phyloP scores from a whole-genome alignment of 2,113 vertebrate genomes.

The Syngnathus typhle region DNA sequence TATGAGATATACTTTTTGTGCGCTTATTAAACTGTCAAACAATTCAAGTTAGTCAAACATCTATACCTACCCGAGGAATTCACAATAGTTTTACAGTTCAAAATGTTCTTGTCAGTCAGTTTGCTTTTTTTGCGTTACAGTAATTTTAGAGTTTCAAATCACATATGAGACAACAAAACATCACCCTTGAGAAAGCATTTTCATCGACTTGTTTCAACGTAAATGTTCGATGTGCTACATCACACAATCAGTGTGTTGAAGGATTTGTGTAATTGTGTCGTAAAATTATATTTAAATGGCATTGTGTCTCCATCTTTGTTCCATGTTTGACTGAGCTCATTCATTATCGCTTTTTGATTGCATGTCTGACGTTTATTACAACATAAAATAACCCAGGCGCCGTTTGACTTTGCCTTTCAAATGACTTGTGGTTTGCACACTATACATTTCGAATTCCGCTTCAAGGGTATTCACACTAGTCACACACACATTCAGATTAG shows the following conservation, averaged over 20 bases:
- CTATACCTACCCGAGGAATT: neutral
- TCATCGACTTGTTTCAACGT: neutral
- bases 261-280: neutral
- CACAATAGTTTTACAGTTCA: neutral
- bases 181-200: neutral
- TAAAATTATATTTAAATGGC: neutral
- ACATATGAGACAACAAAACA: neutral
- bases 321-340: neutral
- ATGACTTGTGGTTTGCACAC: neutral
- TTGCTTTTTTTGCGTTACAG: neutral
- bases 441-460: neutral
- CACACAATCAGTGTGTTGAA: neutral
- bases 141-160: neutral
- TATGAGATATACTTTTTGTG: neutral
- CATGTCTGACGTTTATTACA: neutral
- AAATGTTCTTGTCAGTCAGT: neutral
- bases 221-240: neutral
- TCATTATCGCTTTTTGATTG: neutral
- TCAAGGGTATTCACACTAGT: neutral
- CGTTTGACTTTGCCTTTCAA: neutral
- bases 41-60: neutral
- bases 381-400: neutral
- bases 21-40: conserved; percentile 17
- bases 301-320: neutral
- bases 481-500: neutral